These are phyloP conservation scores for Selene dorsalis DNA, from an alignment of 2,797 vertebrate species.

Conservation along the genomic window DNA sequence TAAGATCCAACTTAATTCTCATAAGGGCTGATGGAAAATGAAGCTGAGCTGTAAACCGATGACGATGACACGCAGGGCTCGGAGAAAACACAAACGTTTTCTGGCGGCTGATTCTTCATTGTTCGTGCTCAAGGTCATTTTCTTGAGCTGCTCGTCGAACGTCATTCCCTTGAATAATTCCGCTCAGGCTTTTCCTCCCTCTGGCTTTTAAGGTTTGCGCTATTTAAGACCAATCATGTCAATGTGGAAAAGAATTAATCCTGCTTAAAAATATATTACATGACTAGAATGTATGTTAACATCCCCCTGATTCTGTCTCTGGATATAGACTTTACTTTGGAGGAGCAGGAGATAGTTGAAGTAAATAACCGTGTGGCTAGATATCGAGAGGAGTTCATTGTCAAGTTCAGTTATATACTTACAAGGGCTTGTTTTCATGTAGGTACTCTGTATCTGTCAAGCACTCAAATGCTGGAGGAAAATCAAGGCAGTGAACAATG, in stretches of 20 bases:
- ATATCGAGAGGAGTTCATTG: slow-evolving; percentile 71
- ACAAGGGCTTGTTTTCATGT: slow-evolving; percentile 58
- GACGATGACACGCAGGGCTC: slow-evolving; percentile 69
- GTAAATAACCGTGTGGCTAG: slow-evolving; percentile 63
- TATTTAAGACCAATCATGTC: slow-evolving; percentile 85
- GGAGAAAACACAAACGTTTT: slow-evolving; percentile 80
- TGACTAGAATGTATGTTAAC: slow-evolving; percentile 75
- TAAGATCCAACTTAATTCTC: slow-evolving; percentile 87
- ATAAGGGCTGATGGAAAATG: slow-evolving; percentile 79
- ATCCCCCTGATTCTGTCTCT: slow-evolving; percentile 70
- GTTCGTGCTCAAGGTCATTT: slow-evolving; percentile 84
- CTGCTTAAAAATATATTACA: slow-evolving; percentile 81
- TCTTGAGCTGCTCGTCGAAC: slow-evolving; percentile 76
- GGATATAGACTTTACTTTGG: slow-evolving; percentile 72
- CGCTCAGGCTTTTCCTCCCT: slow-evolving; percentile 76
- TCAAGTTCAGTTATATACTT: slow-evolving; percentile 64
- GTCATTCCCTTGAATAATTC: slow-evolving; percentile 81
- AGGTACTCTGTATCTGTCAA: slow-evolving; percentile 69
- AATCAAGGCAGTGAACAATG: slow-evolving; percentile 65
- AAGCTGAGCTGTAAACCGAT: slow-evolving; percentile 75
- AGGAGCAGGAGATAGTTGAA: slow-evolving; percentile 65
- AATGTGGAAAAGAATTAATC: slow-evolving; percentile 80
- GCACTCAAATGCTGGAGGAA: slow-evolving; percentile 37
- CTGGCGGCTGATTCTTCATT: slow-evolving; percentile 82
- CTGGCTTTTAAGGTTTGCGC: slow-evolving; percentile 79